phyloP scores from a whole-genome alignment of 2,113 vertebrate species.

The Nestor notabilis region DNA sequence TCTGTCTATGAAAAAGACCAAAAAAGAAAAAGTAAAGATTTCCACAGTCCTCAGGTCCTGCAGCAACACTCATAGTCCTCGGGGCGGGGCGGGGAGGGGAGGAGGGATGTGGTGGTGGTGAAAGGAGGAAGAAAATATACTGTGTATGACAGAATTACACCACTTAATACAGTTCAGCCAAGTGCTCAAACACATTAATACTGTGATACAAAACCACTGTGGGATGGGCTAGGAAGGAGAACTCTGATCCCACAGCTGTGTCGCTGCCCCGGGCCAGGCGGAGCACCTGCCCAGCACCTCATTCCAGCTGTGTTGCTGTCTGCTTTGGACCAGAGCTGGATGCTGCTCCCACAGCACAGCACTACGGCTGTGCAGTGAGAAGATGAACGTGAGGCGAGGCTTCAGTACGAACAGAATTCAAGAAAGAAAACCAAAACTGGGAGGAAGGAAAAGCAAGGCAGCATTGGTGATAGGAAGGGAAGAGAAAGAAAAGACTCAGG shows the following conservation, averaged over 20 bases:
- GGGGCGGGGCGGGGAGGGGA: too few relatives aligned
- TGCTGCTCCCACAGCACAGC: background rate
- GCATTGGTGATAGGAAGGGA: background rate
- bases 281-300: fast-evolving
- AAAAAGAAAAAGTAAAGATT: background rate
- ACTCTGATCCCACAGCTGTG: background rate
- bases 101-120: too few relatives aligned
- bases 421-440: background rate
- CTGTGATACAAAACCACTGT: background rate
- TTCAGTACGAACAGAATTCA: background rate
- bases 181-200: background rate
- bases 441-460: background rate
- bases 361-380: background rate
- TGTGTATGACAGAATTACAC: background rate
- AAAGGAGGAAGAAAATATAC: background rate
- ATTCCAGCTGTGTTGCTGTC: background rate
- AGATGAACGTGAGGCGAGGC: background rate
- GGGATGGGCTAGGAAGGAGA: background rate
- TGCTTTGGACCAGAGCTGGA: background rate
- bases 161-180: background rate
- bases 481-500: background rate
- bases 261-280: background rate
- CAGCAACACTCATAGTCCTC: background rate
- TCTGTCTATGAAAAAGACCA: background rate
- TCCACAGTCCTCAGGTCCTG: background rate